Conservation (phyloP, 2,797 vertebrate species). For the Cheirogaleus major region DNA sequence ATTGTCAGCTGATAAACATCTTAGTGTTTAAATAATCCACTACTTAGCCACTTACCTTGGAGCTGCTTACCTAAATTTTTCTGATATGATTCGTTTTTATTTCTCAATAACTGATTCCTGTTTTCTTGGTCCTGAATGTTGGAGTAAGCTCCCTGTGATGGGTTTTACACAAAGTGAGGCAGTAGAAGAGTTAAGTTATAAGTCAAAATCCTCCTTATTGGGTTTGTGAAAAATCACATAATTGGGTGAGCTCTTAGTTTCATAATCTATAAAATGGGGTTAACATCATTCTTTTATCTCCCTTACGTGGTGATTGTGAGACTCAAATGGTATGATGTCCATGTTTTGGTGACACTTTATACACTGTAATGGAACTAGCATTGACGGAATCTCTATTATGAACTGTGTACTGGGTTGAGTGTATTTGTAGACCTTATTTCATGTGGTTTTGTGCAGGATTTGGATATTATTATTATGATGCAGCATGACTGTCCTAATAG, state of each 20-base stretch:
- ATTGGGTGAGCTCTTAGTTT: not conserved
- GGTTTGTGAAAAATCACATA: not conserved
- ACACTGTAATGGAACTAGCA: not conserved
- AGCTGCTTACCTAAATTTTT: not conserved
- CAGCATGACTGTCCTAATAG: not conserved
- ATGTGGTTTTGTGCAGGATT: not conserved
- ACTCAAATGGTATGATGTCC: not conserved
- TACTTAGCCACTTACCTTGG: not conserved
- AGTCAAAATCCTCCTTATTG: not conserved
- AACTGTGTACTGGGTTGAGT: not conserved
- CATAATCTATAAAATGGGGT: conserved; percentile 4
- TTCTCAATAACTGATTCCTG: not conserved
- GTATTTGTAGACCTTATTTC: not conserved
- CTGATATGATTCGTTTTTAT: conserved; percentile 9
- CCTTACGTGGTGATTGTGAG: not conserved
- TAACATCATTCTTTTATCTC: not conserved
- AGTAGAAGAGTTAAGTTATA: not conserved
- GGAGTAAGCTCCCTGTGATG: not conserved
- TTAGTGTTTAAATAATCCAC: not conserved
- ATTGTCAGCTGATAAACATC: not conserved
- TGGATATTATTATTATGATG: not conserved
- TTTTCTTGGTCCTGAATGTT: not conserved
- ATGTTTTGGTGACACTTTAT: not conserved
- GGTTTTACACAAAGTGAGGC: not conserved
- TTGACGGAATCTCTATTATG: not conserved